Conservation (phyloP, 1,140 invertebrate genomes). For the Ruditapes philippinarum region DNA sequence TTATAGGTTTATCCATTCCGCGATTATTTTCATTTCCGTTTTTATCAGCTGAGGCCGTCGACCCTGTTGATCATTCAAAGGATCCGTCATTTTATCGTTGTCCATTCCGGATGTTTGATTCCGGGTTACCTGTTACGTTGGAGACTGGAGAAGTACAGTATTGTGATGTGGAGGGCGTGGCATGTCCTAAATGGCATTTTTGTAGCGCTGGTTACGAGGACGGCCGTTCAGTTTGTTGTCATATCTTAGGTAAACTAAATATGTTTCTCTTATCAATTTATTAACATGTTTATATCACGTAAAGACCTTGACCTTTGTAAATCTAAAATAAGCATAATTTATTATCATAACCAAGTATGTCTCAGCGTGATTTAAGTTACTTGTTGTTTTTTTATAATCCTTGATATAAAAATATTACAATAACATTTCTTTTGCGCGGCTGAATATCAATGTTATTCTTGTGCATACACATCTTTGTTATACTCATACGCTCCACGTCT, state of each 20-base stretch:
- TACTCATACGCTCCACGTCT: no score
- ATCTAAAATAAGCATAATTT: no score
- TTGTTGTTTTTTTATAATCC: no score
- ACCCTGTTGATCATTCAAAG: constrained; percentile 23
- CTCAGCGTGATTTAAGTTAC: no score
- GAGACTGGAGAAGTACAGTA: constrained; percentile 41
- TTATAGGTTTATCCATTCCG: no score
- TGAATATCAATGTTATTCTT: no score
- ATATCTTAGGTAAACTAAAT: constrained; percentile 44
- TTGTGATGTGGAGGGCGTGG: constrained; percentile 41
- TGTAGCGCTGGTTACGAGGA: constrained; percentile 48
- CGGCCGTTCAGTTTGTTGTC: constrained; percentile 44
- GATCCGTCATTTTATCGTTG: constrained; percentile 39
- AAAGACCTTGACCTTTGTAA: no score
- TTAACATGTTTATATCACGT: no score
- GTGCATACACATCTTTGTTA: no score
- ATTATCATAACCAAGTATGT: no score
- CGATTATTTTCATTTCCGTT: neutral
- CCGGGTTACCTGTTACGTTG: neutral
- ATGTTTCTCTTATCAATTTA: neutral
- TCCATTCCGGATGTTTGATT: constrained; percentile 42
- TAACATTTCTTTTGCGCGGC: no score
- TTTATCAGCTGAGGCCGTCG: neutral
- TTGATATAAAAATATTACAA: no score
- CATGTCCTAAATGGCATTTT: constrained; percentile 35